Evolutionary conservation across 2,888 invertebrate species (phyloP), one percentile per base, ranked within the genome.

Genomic region (Chrysodeixis includens): DNA sequence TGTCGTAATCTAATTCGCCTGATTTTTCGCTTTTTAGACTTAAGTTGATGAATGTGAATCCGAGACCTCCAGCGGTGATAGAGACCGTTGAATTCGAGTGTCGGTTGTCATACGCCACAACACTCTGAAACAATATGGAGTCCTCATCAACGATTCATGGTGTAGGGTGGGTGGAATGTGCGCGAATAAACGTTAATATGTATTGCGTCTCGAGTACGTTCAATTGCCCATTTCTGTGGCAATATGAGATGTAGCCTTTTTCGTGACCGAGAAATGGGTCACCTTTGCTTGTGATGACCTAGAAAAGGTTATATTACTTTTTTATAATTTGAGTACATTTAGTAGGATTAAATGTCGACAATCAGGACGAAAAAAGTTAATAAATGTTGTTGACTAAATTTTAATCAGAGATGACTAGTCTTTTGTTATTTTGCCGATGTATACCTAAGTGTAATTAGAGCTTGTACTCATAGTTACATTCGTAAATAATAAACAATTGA

Each of bases 61-160:
- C 87, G n/a, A 89, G 73, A 0, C 88, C 89, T 0, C 89, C 90
- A 0, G 85, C 82, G 1, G 86, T 83, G 26, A 90, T 76, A 20
- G 64, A 71, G 2, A 81, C 88, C 14, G 79, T 66, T 0, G 80
- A 83, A 26, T 82, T 82, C 0, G 89, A 81, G 22, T 81, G 77
- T 52, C 82, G 65, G 62, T 86, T 85, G 71, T 89, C 88, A 26
- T 79, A 82, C 5, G 81, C 85, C 66, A 82, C 67, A 49, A 89
- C 83, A 35, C 85, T 85, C 88, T 89, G 87, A 57, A 86, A 88
- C 62, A 69, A 60, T 75, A 44, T 51, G 62, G 56, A 40, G 22
- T n/a, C 12, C 40, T 40, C 40, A 40, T 40, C 40, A 40, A 40
- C 40, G n/a, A 40, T 40, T 40, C 40, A 40, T 40, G 40, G 40